Evolutionary conservation across 2,113 vertebrate species (phyloP), one percentile per base, ranked within the genome.

Genomic region (Nerophis lumbriciformis): DNA sequence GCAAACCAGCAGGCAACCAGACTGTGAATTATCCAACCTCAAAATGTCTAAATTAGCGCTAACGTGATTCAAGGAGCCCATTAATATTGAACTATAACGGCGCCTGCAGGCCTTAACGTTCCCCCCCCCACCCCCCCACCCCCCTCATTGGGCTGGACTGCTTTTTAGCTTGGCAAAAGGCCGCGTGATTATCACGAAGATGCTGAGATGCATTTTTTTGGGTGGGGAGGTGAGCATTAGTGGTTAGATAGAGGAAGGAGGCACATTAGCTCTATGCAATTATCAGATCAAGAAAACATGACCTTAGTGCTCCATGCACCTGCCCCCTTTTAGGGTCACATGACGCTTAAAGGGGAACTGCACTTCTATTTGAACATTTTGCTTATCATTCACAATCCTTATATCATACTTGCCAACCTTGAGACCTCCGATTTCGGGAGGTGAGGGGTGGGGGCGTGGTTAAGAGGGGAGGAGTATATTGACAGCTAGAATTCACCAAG

Each of bases 41-140:
- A 57, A 57, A 57, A 57, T 57, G 55, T 57, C 55, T 39, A 57
- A 57, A 57, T 57, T 57, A 57, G 55, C 55, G 11, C 16, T 57
- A 57, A 57, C 39, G 38, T 57, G 55, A 57, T 57, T 57, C 44
- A 57, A 57, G 37, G 55, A 44, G 38, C 5, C 55, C 55, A 57
- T 57, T 57, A 57, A 57, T 44, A 57, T 44, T 57, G 55, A 57
- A 57, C 55, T 57, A 57, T 12, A 57, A 21, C 55, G 39, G 38
- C 55, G 55, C 55, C 55, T 57, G 9, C 55, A 42, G 55, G n/a
- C 39, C 39, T 44, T 21, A 21, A 44, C 55, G 21, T 21, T 39
- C 10, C 55, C 54, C 37, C 37, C 38, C n/a, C 5, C n/a, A 38
- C 10, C 55, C 19, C 12, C 6, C 11, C 28, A 0, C 28, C 1